Percentiles rank a stretch among this genome's conserved stretches.
Evolutionary conservation across 1,140 invertebrate species (phyloP).

Genomic region (Eueides isabella): DNA sequence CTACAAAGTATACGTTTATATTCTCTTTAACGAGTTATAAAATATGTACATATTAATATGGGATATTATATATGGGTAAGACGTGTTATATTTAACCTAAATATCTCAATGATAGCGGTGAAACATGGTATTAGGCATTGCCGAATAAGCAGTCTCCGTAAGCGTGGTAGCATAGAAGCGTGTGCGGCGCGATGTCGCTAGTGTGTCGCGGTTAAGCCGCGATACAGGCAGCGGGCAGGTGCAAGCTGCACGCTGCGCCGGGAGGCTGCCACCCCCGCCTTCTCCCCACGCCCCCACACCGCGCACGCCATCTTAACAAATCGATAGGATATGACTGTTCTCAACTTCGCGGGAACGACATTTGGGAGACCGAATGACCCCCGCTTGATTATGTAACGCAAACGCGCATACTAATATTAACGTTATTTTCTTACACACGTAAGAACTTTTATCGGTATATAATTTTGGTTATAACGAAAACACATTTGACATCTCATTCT

Average conservation of each 20-base stretch:
- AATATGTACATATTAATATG: too few species aligned
- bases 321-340: slow-evolving; percentile 84
- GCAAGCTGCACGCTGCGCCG: slow-evolving; percentile 73
- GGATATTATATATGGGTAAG: too few species aligned
- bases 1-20: background rate
- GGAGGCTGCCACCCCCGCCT: slow-evolving; percentile 60
- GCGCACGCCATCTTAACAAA: slow-evolving; percentile 84
- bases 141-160: background rate
- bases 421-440: background rate
- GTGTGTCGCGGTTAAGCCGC: slow-evolving; percentile 64
- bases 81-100: too few species aligned
- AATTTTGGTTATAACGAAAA: background rate
- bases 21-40: background rate
- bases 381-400: slow-evolving; percentile 61
- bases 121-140: background rate
- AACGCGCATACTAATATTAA: slow-evolving; percentile 29
- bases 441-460: background rate
- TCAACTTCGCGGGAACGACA: slow-evolving; percentile 78
- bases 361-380: slow-evolving; percentile 76
- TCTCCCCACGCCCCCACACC: slow-evolving; percentile 61
- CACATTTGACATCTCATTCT: background rate
- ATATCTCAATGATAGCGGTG: too few species aligned
- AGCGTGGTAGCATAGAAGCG: slow-evolving; percentile 14
- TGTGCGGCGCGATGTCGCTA: slow-evolving; percentile 57
- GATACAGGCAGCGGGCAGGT: slow-evolving; percentile 59